Conservation (phyloP, 1,140 invertebrate genomes). For the Ladona fulva region DNA sequence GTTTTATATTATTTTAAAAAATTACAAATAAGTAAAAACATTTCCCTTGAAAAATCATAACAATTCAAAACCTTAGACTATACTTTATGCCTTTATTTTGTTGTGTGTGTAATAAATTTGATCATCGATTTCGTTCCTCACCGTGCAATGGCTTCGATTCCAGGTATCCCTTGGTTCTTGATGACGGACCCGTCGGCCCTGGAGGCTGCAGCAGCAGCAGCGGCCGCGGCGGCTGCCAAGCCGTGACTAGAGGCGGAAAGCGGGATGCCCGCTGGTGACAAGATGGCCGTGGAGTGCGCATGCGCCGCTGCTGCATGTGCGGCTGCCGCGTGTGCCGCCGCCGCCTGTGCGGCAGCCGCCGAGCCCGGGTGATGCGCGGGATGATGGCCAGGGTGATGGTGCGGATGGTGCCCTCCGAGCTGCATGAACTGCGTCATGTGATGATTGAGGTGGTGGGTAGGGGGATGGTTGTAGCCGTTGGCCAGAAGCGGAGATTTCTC, state of each 20-base stretch:
- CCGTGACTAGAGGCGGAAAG: slow-evolving; percentile 51
- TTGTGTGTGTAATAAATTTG: too few relatives aligned
- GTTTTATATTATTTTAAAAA: too few relatives aligned
- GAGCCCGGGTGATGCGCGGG: not conserved
- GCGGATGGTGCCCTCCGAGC: slow-evolving; percentile 54
- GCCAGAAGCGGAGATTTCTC: slow-evolving; percentile 85
- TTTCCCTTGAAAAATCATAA: too few relatives aligned
- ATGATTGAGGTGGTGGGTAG: slow-evolving; percentile 69
- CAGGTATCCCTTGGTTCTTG: slow-evolving; percentile 61
- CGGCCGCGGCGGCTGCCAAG: slow-evolving; percentile 36
- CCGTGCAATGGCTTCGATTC: slow-evolving; percentile 78
- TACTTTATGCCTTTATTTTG: too few relatives aligned
- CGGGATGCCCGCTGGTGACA: slow-evolving; percentile 72
- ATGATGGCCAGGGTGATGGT: slow-evolving; percentile 30
- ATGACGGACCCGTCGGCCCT: slow-evolving; percentile 60
- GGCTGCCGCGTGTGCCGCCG: slow-evolving; percentile 46
- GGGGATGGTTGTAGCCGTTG: slow-evolving; percentile 89
- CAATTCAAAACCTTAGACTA: too few relatives aligned
- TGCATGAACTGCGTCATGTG: slow-evolving; percentile 81
- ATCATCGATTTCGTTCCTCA: slow-evolving; percentile 37
- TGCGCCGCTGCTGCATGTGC: slow-evolving; percentile 50
- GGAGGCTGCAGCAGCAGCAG: slow-evolving; percentile 17
- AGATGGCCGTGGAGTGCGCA: slow-evolving; percentile 60
- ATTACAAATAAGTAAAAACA: too few relatives aligned
- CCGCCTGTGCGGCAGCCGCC: slow-evolving; percentile 43